These are phyloP conservation scores for Sitobion miscanthi DNA, from an alignment of 1,140 invertebrate species.

Conservation along the genomic window DNA sequence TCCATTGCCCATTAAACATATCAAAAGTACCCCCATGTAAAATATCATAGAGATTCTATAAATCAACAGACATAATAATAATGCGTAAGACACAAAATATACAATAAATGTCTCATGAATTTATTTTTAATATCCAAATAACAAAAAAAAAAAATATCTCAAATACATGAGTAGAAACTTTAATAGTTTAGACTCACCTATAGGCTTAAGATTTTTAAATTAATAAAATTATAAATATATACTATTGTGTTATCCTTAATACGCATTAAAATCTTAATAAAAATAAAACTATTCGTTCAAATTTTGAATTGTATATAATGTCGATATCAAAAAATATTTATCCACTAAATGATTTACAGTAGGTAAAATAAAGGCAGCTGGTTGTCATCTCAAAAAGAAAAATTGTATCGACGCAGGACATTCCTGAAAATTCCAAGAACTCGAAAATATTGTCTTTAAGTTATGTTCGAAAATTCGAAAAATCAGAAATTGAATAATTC, in stretches of 20 bases:
- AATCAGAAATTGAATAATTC: not conserved
- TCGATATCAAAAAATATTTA: not conserved
- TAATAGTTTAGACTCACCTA: too few relatives aligned
- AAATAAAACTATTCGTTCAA: not conserved
- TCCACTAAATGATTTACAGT: not conserved
- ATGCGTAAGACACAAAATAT: too few relatives aligned
- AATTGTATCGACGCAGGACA: not conserved
- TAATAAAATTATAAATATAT: not conserved
- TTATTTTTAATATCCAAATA: not conserved
- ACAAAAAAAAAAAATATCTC: not conserved
- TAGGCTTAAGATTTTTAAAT: not conserved
- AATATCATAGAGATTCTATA: not conserved
- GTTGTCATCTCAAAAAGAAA: not conserved
- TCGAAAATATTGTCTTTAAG: too few relatives aligned
- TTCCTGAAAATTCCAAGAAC: not conserved
- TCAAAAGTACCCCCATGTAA: not conserved
- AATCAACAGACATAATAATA: not conserved
- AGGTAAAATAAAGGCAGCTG: not conserved
- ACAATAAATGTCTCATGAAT: not conserved
- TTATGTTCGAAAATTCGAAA: not conserved
- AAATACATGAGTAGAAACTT: too few relatives aligned
- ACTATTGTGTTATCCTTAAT: too few relatives aligned
- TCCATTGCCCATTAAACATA: not conserved
- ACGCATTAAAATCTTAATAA: too few relatives aligned
- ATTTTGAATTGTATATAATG: not conserved